These are phyloP conservation scores for Pocillopora grandis DNA, from an alignment of 92 coral and sea anemone species.

Conservation along the genomic window DNA sequence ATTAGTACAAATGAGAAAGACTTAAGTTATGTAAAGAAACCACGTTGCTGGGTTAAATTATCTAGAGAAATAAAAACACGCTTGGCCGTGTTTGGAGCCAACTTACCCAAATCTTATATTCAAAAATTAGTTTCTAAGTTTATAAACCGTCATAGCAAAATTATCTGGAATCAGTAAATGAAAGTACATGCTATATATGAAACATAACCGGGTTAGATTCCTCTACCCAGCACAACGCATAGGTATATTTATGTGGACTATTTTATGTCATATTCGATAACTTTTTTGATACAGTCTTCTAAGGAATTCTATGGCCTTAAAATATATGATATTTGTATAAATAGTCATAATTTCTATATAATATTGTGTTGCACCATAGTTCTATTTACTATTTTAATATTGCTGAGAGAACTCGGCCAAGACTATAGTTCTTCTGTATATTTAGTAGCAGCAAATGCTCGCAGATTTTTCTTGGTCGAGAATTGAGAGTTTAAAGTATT, in stretches of 20 bases:
- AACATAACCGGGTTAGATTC: constrained; percentile 53
- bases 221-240: constrained; percentile 71
- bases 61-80: constrained; percentile 40
- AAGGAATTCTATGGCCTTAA: constrained; percentile 84
- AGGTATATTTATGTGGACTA: constrained; percentile 95
- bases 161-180: constrained; percentile 52
- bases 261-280: constrained; percentile 84
- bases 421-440: constrained; percentile 69
- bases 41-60: constrained; percentile 63
- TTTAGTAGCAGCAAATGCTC: constrained; percentile 72
- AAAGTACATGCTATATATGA: constrained; percentile 60
- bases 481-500: constrained; percentile 88
- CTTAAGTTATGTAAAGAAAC: constrained; percentile 71
- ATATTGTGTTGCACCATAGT: constrained; percentile 95
- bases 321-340: constrained; percentile 98
- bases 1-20: constrained; percentile 62
- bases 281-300: constrained; percentile 87
- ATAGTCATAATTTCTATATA: constrained; percentile 94
- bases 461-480: constrained; percentile 56
- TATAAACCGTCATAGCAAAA: constrained; percentile 48
- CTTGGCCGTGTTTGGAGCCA: constrained; percentile 41
- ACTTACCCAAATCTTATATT: constrained; percentile 42
- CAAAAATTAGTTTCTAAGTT: constrained; percentile 52
- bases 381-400: constrained; percentile 90
- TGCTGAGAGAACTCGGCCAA: constrained; percentile 68